These are phyloP conservation scores for Idaea aversata DNA, from an alignment of 2,888 invertebrate species.

Conservation along the genomic window DNA sequence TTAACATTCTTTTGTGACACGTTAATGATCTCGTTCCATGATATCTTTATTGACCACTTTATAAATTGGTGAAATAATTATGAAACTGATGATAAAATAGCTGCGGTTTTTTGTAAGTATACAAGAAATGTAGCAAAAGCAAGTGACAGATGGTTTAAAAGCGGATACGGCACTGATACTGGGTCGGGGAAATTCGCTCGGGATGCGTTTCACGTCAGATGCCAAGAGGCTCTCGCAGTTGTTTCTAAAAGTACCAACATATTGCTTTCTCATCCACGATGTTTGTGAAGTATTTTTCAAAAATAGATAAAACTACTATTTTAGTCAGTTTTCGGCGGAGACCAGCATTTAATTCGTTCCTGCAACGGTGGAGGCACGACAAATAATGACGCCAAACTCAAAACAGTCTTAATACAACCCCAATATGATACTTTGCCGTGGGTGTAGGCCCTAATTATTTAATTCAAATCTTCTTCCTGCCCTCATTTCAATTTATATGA, in stretches of 20 bases:
- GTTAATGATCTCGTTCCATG: slow-evolving; percentile 32
- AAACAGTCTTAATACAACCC: too few relatives aligned
- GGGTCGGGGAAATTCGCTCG: slow-evolving; percentile 60
- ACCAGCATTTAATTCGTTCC: too few relatives aligned
- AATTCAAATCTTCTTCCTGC: too few relatives aligned
- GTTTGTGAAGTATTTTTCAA: slow-evolving; percentile 45
- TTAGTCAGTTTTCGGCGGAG: too few relatives aligned
- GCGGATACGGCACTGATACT: slow-evolving; percentile 15
- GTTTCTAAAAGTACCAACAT: slow-evolving; percentile 41
- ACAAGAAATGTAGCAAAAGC: too few relatives aligned
- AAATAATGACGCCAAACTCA: too few relatives aligned
- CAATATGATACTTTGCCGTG: too few relatives aligned
- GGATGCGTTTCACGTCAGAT: slow-evolving; percentile 44
- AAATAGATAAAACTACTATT: slow-evolving; percentile 35
- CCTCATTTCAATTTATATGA: too few relatives aligned
- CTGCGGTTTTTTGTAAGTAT: slow-evolving; percentile 12
- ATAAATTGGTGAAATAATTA: slow-evolving; percentile 17
- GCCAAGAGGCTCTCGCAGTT: slow-evolving; percentile 39
- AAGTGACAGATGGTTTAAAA: background rate
- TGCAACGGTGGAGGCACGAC: too few relatives aligned
- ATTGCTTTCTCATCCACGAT: slow-evolving; percentile 49
- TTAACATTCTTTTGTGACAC: slow-evolving; percentile 30
- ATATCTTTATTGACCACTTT: slow-evolving; percentile 26
- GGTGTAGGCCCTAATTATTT: too few relatives aligned
- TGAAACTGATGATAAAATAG: slow-evolving; percentile 15